Evolutionary conservation across 2,797 vertebrate species (phyloP), one percentile per base, ranked within the genome.

Genomic region (Sciurus carolinensis): DNA sequence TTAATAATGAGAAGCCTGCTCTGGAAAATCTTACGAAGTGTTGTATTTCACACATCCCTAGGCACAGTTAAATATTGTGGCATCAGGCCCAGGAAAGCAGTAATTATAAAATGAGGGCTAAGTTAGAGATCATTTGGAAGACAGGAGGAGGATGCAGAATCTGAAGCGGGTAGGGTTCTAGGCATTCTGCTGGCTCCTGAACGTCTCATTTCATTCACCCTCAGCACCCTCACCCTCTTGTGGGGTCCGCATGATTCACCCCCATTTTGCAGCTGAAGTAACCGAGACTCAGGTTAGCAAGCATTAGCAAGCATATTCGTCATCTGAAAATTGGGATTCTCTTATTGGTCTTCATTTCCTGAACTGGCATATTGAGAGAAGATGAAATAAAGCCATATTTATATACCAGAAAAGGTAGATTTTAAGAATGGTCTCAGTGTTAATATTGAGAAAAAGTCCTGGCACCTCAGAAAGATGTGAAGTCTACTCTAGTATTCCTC

Each of bases 391-490:
- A 93, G 87, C 52, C 92, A 64, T 94, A 26, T 17, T 33, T 77
- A 92, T 67, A 44, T 77, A 36, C 54, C 28, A 79, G 72, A 91
- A 30, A 87, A 52, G 24, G 62, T 11, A 62, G 64, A 42, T 30
- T 67, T 90, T 64, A 95, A 92, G 88, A 75, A 50, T 14, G 18
- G 7, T 75, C 81, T 94, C 79, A 36, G 85, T 92, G 64, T 96
- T 94, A 62, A 67, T 28, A 47, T 3, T 85, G 81, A 95, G 87
- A 84, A 87, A 67, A 83, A 14, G 22, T 91, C 30, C 57, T 47
- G 10, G 83, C 59, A 75, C 17, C 7, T 95, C 87, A 90, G 91
- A 87, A 95, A 87, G 89, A 94, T 92, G 84, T 95, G 91, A 91
- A 94, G 52, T 95, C 73, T 85, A 7, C 33, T 66, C 77, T 88